Evolutionary conservation across 2,797 vertebrate genomes (phyloP), one percentile per base, ranked within the genome.

Genomic region (Takifugu rubripes): DNA sequence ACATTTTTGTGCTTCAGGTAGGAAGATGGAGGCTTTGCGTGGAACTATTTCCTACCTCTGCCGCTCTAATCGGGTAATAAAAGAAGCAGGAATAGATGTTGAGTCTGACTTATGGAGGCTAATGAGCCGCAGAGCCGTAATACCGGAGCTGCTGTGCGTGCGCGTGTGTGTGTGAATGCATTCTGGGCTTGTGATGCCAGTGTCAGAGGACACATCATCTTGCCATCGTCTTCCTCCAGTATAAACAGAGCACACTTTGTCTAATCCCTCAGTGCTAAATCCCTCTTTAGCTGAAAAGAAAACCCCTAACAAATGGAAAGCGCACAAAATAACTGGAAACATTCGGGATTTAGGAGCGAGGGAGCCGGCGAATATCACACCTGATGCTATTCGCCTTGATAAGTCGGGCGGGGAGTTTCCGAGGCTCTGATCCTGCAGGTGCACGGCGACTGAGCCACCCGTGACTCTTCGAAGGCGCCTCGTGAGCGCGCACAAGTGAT

Each of bases 301-400:
- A 75, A 49, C 21, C 21, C 21, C 61, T 71, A 76, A 82, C 69
- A 83, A 85, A 75, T 63, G 64, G 40, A 63, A 36, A 68, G 50
- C 4, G 4, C 51, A 69, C 55, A 66, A 78, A 83, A 76, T 66
- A 71, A 81, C 79, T 75, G 70, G 63, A 80, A 79, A 81, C 68
- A 74, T 57, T 79, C 29, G n/a, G 68, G 59, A 66, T 73, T 81
- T 58, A 64, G 59, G 58, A 58, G 71, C 0, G 54, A 61, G 52
- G 8, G 49, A 76, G 75, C 69, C 79, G 82, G 72, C 81, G 75
- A 85, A 73, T 68, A 81, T 78, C 75, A 77, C 77, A 85, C 78
- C 78, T 75, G 59, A 61, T 52, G 71, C 78, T 72, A 52, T 82
- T 82, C 64, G 76, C 52, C 25, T 53, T 14, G 50, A 43, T 25